phyloP scores from a whole-genome alignment of 2,113 vertebrate species.

The Syngnathus typhle region DNA sequence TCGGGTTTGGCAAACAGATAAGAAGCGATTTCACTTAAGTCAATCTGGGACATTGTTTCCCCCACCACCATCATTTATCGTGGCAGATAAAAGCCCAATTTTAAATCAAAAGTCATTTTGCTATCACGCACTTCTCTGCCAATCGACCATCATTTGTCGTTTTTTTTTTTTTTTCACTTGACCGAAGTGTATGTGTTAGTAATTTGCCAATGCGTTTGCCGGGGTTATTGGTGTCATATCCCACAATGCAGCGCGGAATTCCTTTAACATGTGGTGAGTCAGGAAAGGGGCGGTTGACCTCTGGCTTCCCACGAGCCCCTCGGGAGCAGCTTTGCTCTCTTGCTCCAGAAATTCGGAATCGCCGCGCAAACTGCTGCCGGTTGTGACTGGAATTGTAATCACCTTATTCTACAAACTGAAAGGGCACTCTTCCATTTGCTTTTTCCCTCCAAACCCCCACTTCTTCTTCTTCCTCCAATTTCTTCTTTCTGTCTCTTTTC shows the following conservation, averaged over 20 bases:
- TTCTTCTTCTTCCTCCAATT: constrained; percentile 7
- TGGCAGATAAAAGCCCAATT: not conserved
- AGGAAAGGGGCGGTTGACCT: constrained; percentile 80
- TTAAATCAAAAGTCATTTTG: constrained; percentile 1
- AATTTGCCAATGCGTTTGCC: constrained; percentile 68
- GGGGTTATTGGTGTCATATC: constrained; percentile 68
- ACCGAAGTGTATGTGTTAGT: constrained; percentile 69
- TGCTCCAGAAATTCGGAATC: constrained; percentile 68
- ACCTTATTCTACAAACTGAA: constrained; percentile 42
- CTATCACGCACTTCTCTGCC: not conserved
- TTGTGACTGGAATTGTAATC: constrained; percentile 75
- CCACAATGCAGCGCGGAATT: constrained; percentile 76
- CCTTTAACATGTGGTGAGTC: constrained; percentile 80
- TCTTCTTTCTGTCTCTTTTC: constrained; percentile 25
- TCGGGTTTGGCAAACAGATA: constrained; percentile 37
- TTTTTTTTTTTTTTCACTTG: constrained; percentile 15
- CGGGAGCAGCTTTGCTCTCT: constrained; percentile 63
- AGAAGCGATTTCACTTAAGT: constrained; percentile 11
- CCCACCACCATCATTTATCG: not conserved
- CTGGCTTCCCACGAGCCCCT: constrained; percentile 71
- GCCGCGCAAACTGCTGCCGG: constrained; percentile 57
- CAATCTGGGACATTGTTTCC: not conserved
- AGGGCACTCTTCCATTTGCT: constrained; percentile 10
- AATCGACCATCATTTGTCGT: constrained; percentile 28
- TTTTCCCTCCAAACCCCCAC: not conserved